These are phyloP conservation scores for Andricus curvator DNA, from an alignment of 2,888 invertebrate genomes.

Conservation along the genomic window DNA sequence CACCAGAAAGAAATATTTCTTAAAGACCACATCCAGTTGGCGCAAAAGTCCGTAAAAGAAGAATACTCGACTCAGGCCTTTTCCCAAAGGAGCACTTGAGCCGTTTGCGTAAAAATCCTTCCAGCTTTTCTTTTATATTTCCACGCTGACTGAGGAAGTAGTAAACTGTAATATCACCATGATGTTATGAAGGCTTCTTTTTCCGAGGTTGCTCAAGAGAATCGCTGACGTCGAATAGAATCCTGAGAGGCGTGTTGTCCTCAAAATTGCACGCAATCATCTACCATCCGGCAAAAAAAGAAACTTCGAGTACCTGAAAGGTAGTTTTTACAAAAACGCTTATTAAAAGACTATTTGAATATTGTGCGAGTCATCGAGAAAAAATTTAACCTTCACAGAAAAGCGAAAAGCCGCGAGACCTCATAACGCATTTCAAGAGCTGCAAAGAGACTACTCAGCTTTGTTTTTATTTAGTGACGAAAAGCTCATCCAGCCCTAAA, in stretches of 20 bases:
- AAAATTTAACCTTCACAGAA: slow-evolving; percentile 26
- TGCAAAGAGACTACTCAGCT: not conserved
- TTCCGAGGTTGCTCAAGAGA: slow-evolving; percentile 45
- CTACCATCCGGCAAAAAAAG: slow-evolving; percentile 32
- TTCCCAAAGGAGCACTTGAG: slow-evolving; percentile 20
- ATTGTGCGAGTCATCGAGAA: slow-evolving; percentile 59
- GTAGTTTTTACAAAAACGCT: slow-evolving; percentile 55
- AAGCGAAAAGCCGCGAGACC: not conserved
- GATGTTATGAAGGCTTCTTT: slow-evolving; percentile 48
- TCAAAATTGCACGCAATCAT: slow-evolving; percentile 59
- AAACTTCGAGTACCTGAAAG: slow-evolving; percentile 40
- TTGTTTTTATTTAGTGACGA: not conserved
- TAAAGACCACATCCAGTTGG: slow-evolving; percentile 6
- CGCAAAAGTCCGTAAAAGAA: slow-evolving; percentile 26
- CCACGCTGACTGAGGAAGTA: slow-evolving; percentile 43
- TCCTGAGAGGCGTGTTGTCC: slow-evolving; percentile 52
- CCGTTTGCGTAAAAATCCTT: slow-evolving; percentile 17
- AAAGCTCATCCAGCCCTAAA: no score
- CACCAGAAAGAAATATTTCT: not conserved
- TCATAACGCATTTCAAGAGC: no score
- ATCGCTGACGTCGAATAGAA: slow-evolving; percentile 57
- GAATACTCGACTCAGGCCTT: slow-evolving; percentile 14
- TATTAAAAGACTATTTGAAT: slow-evolving; percentile 58
- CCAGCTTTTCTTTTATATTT: slow-evolving; percentile 34
- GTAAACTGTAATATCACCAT: slow-evolving; percentile 53